A percentile compares a stretch with the other conserved stretches of the same genome.
Evolutionary conservation across 2,113 vertebrate species (phyloP).

Genomic region (Platichthys stellatus): DNA sequence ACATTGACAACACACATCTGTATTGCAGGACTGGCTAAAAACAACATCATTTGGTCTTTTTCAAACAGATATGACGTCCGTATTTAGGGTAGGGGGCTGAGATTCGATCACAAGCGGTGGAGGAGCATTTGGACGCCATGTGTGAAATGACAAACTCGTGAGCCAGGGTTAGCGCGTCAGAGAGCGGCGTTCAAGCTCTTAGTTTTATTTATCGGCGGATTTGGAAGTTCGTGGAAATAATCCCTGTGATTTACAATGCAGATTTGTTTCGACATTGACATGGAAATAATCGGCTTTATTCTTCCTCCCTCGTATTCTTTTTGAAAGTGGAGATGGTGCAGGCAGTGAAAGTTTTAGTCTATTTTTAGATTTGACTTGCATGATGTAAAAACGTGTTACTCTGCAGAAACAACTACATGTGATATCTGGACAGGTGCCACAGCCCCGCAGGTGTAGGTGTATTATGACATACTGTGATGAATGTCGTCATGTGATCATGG

Average conservation of each 20-base stretch:
- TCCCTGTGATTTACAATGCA: no score
- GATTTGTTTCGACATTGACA: not conserved
- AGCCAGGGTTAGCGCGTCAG: no score
- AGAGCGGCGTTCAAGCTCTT: not conserved
- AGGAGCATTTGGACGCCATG: not conserved
- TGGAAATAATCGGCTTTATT: no score
- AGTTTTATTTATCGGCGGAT: not conserved
- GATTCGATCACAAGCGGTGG: not conserved
- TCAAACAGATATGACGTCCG: not conserved
- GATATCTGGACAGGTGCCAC: no score
- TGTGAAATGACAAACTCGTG: no score
- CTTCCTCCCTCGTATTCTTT: not conserved
- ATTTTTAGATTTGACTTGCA: no score
- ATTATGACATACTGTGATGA: no score
- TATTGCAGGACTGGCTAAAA: not conserved
- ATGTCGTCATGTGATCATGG: no score
- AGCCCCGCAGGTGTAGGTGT: no score
- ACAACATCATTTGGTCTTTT: not conserved
- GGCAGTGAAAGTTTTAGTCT: no score
- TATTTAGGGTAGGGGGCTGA: not conserved
- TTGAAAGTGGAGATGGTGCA: not conserved
- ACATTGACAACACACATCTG: not conserved
- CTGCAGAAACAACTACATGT: no score
- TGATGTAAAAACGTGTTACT: no score
- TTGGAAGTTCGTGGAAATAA: conserved; percentile 14